Percentiles rank a stretch among this genome's conserved stretches.
phyloP scores from a whole-genome alignment of 2,797 vertebrate species.

The Microctenopoma lineatum region DNA sequence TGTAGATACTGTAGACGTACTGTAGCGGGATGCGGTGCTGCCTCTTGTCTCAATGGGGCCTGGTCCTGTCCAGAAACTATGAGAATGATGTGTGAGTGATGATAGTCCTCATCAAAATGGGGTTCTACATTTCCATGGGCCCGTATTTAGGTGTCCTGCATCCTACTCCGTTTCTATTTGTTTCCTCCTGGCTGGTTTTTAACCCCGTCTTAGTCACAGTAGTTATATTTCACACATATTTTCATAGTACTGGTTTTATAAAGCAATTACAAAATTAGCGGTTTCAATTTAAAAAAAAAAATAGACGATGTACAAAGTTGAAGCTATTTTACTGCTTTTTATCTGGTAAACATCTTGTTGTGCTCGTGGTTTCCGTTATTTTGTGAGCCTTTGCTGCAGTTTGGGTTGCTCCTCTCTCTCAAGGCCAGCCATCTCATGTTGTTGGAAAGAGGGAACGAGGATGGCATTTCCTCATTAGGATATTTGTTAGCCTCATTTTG shows the following conservation, averaged over 20 bases:
- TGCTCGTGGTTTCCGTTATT: constrained; percentile 3
- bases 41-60: constrained; percentile 1
- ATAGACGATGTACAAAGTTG: not conserved
- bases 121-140: too few species aligned
- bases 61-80: not conserved
- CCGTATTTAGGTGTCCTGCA: not conserved
- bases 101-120: too few species aligned
- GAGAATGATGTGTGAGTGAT: too few species aligned
- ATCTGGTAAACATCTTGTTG: not conserved
- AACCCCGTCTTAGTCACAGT: too few species aligned
- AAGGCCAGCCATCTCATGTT: constrained; percentile 15
- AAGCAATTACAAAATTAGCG: too few species aligned
- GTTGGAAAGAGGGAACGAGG: constrained; percentile 75
- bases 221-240: too few species aligned
- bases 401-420: not conserved
- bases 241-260: too few species aligned
- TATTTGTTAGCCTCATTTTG: constrained; percentile 87
- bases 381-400: constrained; percentile 13
- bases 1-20: too few species aligned
- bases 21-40: not conserved
- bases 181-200: too few species aligned
- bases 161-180: too few species aligned
- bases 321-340: not conserved
- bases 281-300: too few species aligned
- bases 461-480: constrained; percentile 77